Conservation (phyloP, 2,113 vertebrate genomes). For the Aphyosemion australe region DNA sequence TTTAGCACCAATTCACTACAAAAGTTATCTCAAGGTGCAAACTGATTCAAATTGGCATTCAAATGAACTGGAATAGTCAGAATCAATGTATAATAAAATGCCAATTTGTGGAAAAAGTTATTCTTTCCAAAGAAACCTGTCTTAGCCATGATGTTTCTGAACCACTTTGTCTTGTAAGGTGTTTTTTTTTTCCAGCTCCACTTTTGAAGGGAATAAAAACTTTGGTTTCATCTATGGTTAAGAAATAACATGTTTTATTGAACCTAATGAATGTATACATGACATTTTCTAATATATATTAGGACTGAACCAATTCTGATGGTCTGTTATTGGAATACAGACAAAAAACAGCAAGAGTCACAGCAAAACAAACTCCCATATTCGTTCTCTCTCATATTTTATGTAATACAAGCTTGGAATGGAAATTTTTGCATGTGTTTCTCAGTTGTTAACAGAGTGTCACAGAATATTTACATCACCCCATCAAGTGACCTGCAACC, state of each 20-base stretch:
- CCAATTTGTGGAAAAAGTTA: too few species aligned
- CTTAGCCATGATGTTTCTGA: too few species aligned
- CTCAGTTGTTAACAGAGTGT: constrained; percentile 28
- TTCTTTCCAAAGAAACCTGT: too few species aligned
- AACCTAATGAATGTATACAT: background rate
- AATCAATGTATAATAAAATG: too few species aligned
- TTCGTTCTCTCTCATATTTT: background rate
- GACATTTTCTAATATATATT: background rate
- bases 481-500: constrained; percentile 46
- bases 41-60: too few species aligned
- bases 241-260: background rate
- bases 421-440: background rate
- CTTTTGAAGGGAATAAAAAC: too few species aligned
- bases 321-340: background rate
- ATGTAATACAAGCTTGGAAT: background rate
- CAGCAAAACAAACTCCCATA: background rate
- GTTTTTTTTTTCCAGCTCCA: too few species aligned
- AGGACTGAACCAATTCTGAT: background rate
- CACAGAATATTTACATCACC: constrained; percentile 45
- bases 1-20: too few species aligned
- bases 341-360: background rate
- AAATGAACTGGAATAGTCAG: too few species aligned
- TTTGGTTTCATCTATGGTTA: too few species aligned
- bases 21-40: too few species aligned
- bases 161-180: too few species aligned